Conservation (phyloP, 2,113 vertebrate species). For the Amphiprion ocellaris region DNA sequence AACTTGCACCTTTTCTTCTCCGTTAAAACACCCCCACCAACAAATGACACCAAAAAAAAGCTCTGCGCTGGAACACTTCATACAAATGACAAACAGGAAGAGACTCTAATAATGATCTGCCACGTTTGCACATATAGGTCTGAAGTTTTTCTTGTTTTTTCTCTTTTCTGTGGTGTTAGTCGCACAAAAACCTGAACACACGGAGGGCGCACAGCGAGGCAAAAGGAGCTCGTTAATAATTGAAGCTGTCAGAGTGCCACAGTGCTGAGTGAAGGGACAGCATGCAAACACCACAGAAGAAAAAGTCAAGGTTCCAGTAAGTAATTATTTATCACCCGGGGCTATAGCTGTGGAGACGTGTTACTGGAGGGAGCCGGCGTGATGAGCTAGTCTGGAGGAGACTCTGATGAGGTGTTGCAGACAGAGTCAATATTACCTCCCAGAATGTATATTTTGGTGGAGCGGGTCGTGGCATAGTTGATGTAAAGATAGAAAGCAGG, state of each 20-base stretch:
- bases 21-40: neutral
- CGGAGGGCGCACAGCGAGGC: constrained; percentile 47
- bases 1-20: neutral
- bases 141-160: neutral
- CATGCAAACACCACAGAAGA: constrained; percentile 71
- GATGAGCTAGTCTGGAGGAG: constrained; percentile 46
- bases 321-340: constrained; percentile 83
- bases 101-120: constrained; percentile 1
- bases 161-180: neutral
- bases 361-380: constrained; percentile 44
- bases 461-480: constrained; percentile 24
- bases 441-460: constrained; percentile 42
- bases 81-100: constrained; percentile 2
- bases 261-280: constrained; percentile 62
- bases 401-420: constrained; percentile 49
- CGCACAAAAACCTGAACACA: constrained; percentile 23
- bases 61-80: neutral
- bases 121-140: neutral
- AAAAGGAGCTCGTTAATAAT: constrained; percentile 80
- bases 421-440: constrained; percentile 48
- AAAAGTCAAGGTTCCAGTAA: constrained; percentile 65
- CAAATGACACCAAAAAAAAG: neutral
- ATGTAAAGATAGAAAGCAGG: constrained; percentile 25
- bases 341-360: constrained; percentile 46
- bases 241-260: constrained; percentile 70